phyloP scores from a whole-genome alignment of 1,140 invertebrate genomes.

The Drosophila burlai region DNA sequence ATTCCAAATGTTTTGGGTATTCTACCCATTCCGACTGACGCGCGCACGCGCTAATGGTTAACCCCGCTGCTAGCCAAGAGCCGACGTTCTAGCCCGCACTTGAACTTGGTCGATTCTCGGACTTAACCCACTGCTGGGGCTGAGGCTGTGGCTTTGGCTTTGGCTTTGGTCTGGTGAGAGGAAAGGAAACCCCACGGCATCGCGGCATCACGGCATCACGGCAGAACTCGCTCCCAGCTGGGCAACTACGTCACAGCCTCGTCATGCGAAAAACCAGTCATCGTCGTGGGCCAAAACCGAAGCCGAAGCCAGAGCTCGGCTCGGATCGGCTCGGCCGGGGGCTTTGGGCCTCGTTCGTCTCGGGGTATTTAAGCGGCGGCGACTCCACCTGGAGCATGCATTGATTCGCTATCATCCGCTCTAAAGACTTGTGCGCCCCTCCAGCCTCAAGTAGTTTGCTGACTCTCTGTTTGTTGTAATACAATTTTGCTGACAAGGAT shows the following conservation, averaged over 20 bases:
- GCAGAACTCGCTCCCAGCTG: conserved; percentile 42
- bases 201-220: conserved; percentile 12
- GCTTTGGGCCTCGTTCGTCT: conserved; percentile 15
- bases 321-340: conserved; percentile 14
- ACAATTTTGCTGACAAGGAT: conserved; percentile 78
- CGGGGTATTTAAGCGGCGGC: conserved; percentile 83
- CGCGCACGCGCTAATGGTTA: conserved; percentile 78
- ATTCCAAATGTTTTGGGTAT: conserved; percentile 61
- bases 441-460: conserved; percentile 79
- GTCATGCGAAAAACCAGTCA: conserved; percentile 80
- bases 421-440: conserved; percentile 81
- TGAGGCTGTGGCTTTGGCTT: conserved; percentile 31
- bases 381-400: conserved; percentile 78
- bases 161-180: conserved; percentile 55
- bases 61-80: conserved; percentile 51
- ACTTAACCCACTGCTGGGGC: conserved; percentile 65
- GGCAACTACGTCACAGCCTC: conserved; percentile 74
- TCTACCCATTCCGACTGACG: conserved; percentile 49
- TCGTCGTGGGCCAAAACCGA: conserved; percentile 29
- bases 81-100: conserved; percentile 77
- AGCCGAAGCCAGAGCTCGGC: conserved; percentile 16
- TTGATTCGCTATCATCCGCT: conserved; percentile 85
- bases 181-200: conserved; percentile 73
- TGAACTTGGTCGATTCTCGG: conserved; percentile 76
- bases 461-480: conserved; percentile 84